Base-by-base conservation (phyloP, 2,888 invertebrate genomes). In the Lysandra bellargus region DNA sequence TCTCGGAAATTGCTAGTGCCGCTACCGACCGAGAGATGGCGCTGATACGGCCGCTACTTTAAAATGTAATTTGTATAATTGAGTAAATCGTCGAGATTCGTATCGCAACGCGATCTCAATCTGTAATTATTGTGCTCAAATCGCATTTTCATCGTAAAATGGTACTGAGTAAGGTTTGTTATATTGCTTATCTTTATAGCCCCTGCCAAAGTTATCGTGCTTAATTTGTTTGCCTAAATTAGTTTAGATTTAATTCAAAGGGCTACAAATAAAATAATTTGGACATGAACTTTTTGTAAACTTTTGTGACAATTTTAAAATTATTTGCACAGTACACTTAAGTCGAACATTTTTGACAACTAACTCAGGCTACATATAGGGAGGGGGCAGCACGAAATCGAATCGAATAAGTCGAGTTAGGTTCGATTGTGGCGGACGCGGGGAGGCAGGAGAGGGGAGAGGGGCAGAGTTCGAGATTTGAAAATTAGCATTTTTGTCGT, bases 401-500 rank as follows among this genome's bases (percentile, higher is more conserved):
- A 57, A 57, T 57, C 57, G 17, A 57, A 87, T 90, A 91, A 92
- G 86, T 85, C 87, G 88, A 89, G 89, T 88, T 88, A 23, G 30
- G 89, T 88, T 88, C 89, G 92, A 91, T 90, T 90, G 92, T 88
- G 88, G 89, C 88, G 87, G 89, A 88, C 87, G 84, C 12, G 37
- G 69, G 69, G 14, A 1, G 14, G 14, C 14, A 4, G 57, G 17
- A 14, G 53, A 1, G 33, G 12, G 33, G 69, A 12, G 64, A 30
- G 64, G 12, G 64, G 64, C 64, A 64, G 88, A 83, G 91, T 89
- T 90, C 88, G 92, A 94, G 93, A 94, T 94, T 93, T 93, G 92
- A 90, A 90, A 93, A 94, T 94, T 94, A 92, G 93, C 94, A 94
- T 94, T 93, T 94, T 94, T 93, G 93, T 91, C 93, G 92, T 91